Evolutionary conservation across 2,888 invertebrate species (phyloP).

Genomic region (Ectemnius lituratus): DNA sequence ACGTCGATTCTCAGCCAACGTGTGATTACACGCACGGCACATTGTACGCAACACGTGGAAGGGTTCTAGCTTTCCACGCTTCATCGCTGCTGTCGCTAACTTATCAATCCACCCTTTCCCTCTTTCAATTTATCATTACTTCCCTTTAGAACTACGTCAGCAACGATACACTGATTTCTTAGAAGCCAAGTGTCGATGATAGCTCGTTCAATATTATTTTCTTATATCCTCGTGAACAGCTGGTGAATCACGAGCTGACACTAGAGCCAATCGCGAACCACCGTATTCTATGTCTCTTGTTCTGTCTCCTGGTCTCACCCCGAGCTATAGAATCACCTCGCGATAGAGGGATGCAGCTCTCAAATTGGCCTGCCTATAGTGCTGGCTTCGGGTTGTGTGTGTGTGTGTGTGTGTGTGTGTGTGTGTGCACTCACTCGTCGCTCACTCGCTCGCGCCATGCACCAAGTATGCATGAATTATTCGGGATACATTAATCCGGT

Average conservation of each 20-base stretch:
- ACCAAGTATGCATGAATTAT: constrained; percentile 65
- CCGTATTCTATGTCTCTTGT: not conserved
- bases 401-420: not conserved
- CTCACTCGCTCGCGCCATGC: constrained; percentile 19
- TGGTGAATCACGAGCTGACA: not conserved
- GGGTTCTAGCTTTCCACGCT: not conserved
- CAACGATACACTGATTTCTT: no score
- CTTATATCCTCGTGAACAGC: constrained; percentile 32
- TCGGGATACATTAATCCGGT: constrained; percentile 69
- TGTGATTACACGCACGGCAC: constrained; percentile 1
- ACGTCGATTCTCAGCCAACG: not conserved
- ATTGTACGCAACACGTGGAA: constrained; percentile 4
- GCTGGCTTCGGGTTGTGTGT: not conserved
- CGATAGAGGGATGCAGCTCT: constrained; percentile 8
- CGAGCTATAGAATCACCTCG: constrained; percentile 10
- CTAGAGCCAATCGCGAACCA: not conserved
- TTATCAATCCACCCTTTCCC: not conserved
- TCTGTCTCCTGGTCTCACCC: not conserved
- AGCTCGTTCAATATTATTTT: constrained; percentile 46
- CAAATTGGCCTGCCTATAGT: constrained; percentile 39
- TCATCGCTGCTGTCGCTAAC: not conserved
- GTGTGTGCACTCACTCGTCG: constrained; percentile 16
- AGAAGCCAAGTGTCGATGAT: not conserved
- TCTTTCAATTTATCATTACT: not conserved
- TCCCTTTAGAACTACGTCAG: no score